Base-by-base conservation (phyloP, 2,797 vertebrate genomes). In the Gobio occitaniae region DNA sequence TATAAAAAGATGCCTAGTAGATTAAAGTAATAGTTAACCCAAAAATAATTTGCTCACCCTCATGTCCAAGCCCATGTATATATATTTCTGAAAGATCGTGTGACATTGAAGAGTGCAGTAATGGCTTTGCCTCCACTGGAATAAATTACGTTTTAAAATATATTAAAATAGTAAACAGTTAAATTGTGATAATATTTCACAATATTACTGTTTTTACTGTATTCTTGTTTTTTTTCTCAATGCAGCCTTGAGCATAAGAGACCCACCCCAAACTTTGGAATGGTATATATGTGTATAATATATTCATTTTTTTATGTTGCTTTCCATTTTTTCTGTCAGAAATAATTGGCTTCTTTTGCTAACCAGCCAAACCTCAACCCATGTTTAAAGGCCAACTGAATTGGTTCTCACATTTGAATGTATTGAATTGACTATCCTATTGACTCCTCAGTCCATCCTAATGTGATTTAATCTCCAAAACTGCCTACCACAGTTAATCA, bases 381-480 rank as follows among this genome's bases (percentile, higher is more conserved):
- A 32, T 65, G 15, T 16, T 65, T 65, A 32, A 65, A 59, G 36
- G 32, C 21, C 41, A 59, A 66, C 25, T 5, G 61, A 47, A 66
- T 50, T 48, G 25, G 41, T 66, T 66, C 61, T 32, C 29, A 68
- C 44, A 32, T 50, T 66, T 36, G 29, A 79, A 66, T 79, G 9
- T 65, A 79, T 7, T 80, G 66, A 81, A 54, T 25, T 47, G 36
- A 38, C 36, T 48, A 4, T 21, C 11, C n/a, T 72, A 72, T 82
- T 61, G 66, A 82, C 66, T 71, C 36, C 4, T 36, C n/a, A 36
- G 54, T 61, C 54, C 21, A 48, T 74, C 54, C 69, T 82, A 72
- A 61, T 21, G 69, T 80, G 69, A 84, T 79, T 72, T 79, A 79
- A 65, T 80, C 84, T 80, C 69, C 78, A 69, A 80, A 80, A 69